Percentiles rank a stretch among this genome's conserved stretches.
phyloP scores from a whole-genome alignment of 2,113 vertebrate species.

The Columba janthina region DNA sequence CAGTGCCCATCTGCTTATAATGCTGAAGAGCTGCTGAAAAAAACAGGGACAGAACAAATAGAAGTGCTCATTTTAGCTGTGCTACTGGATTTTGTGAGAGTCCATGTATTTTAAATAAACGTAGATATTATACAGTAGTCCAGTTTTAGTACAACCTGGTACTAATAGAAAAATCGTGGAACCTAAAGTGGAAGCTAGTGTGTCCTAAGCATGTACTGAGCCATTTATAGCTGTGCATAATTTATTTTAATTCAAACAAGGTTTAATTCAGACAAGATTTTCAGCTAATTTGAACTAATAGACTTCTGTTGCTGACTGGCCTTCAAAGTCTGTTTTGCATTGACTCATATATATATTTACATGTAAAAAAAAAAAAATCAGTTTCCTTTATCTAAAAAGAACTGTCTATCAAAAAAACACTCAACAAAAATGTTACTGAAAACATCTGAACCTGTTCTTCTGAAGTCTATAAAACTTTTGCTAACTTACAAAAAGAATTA shows the following conservation, averaged over 20 bases:
- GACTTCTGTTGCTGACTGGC: not conserved
- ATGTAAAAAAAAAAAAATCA: not conserved
- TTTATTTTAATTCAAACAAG: not conserved
- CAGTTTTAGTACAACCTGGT: not conserved
- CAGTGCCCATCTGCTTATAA: constrained; percentile 6
- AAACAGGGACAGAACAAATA: not conserved
- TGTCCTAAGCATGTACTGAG: not conserved
- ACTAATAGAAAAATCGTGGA: not conserved
- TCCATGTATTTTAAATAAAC: not conserved
- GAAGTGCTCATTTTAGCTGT: not conserved
- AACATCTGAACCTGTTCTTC: not conserved
- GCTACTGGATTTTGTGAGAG: not conserved
- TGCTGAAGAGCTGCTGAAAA: not conserved
- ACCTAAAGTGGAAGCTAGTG: not conserved
- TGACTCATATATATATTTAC: not conserved
- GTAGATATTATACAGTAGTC: not conserved
- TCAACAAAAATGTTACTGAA: not conserved
- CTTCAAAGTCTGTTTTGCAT: not conserved
- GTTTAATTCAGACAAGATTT: not conserved
- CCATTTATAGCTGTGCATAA: not conserved
- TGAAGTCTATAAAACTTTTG: not conserved
- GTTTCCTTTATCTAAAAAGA: not conserved
- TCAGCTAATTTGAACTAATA: not conserved
- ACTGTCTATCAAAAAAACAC: not conserved
- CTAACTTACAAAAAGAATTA: not conserved